Percentiles rank a stretch among this genome's conserved stretches.
Conservation (phyloP, 2,888 invertebrate genomes). For the Amphipoea lucens region DNA sequence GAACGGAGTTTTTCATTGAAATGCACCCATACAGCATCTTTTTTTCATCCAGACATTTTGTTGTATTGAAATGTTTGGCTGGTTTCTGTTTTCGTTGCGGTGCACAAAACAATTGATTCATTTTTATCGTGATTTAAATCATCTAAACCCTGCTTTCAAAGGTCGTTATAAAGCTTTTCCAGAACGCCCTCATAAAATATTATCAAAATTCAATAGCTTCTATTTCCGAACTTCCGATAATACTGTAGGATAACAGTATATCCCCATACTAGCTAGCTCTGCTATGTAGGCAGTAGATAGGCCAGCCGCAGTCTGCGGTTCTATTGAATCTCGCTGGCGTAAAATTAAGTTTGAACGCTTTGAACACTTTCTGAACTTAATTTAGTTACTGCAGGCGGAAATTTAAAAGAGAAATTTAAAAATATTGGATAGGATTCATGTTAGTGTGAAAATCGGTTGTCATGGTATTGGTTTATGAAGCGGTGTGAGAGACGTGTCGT, state of each 20-base stretch:
- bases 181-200: background rate
- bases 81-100: background rate
- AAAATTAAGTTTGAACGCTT: conserved; percentile 8
- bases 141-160: background rate
- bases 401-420: background rate
- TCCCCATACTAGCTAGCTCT: background rate
- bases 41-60: background rate
- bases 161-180: background rate
- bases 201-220: background rate
- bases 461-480: background rate
- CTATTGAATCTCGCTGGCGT: background rate
- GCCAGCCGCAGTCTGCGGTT: background rate
- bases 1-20: background rate
- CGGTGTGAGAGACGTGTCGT: background rate
- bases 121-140: background rate
- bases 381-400: background rate
- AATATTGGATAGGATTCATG: background rate
- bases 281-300: background rate
- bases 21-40: background rate
- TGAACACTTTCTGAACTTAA: conserved; percentile 17
- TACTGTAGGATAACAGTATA: background rate
- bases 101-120: background rate
- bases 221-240: background rate
- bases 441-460: background rate
- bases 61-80: background rate